These are phyloP conservation scores for Pelosia muscerda DNA, from an alignment of 2,888 invertebrate species.

Conservation along the genomic window DNA sequence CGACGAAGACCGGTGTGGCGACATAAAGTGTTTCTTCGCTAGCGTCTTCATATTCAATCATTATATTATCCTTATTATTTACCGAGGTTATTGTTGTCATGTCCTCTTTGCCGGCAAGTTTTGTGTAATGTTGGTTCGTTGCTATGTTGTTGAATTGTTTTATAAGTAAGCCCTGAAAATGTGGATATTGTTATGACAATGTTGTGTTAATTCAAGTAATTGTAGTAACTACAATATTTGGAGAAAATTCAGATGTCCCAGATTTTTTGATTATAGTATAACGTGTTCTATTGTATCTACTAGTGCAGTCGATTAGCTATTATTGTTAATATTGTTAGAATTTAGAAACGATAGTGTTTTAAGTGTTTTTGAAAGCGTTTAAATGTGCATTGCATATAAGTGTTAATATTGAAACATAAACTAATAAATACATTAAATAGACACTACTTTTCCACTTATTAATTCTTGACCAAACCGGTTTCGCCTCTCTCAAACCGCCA, in stretches of 20 bases:
- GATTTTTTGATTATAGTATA: slow-evolving; percentile 27
- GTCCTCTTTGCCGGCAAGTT: slow-evolving; percentile 67
- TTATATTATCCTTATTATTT: slow-evolving; percentile 67
- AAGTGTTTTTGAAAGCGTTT: slow-evolving; percentile 41
- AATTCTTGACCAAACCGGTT: too few species aligned
- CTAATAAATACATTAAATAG: too few species aligned
- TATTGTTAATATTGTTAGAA: slow-evolving; percentile 26
- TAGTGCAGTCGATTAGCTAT: slow-evolving; percentile 31
- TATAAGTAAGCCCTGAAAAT: slow-evolving; percentile 83
- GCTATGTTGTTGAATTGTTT: slow-evolving; percentile 81
- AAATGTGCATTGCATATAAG: slow-evolving; percentile 36
- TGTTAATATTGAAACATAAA: too few species aligned
- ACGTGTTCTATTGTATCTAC: slow-evolving; percentile 30
- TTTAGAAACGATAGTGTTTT: slow-evolving; percentile 20
- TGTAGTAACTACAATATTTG: slow-evolving; percentile 1
- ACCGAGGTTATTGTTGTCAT: slow-evolving; percentile 67
- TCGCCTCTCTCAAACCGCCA: too few species aligned
- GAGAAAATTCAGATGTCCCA: slow-evolving; percentile 21
- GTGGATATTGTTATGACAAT: slow-evolving; percentile 52
- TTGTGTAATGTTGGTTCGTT: slow-evolving; percentile 76
- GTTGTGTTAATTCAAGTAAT: slow-evolving; percentile 18
- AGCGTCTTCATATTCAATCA: slow-evolving; percentile 79
- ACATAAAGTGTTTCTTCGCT: slow-evolving; percentile 69
- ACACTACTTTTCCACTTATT: too few species aligned
- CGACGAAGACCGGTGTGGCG: slow-evolving; percentile 70